A percentile compares a stretch with the other conserved stretches of the same genome.
phyloP scores from a whole-genome alignment of 2,888 invertebrate genomes.

The Drosophila hamatofila region DNA sequence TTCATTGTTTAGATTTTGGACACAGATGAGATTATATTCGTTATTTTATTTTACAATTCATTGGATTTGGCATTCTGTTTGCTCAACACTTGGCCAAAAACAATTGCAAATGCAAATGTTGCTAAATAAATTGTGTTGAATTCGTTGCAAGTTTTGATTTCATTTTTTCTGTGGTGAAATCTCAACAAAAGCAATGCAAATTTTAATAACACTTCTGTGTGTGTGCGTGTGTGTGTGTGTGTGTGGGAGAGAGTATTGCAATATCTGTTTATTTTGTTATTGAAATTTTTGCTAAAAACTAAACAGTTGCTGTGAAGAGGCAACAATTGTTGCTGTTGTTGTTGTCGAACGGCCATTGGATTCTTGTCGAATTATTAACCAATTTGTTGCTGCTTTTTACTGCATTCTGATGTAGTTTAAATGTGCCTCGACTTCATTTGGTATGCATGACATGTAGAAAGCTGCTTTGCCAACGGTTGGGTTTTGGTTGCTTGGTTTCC shows the following conservation, averaged over 20 bases:
- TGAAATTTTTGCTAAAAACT: conserved; percentile 17
- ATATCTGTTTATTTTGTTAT: conserved; percentile 38
- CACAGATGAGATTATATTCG: conserved; percentile 22
- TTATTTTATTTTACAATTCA: conserved; percentile 50
- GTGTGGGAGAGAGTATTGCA: background rate
- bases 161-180: conserved; percentile 21
- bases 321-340: background rate
- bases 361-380: conserved; percentile 68
- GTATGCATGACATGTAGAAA: conserved; percentile 75
- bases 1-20: background rate
- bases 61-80: conserved; percentile 58
- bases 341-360: conserved; percentile 4
- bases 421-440: conserved; percentile 57
- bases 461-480: conserved; percentile 59
- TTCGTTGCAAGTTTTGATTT: conserved; percentile 34
- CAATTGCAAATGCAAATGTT: conserved; percentile 50
- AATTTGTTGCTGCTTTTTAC: conserved; percentile 68
- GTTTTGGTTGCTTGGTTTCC: conserved; percentile 40
- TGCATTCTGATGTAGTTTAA: conserved; percentile 12
- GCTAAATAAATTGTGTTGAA: conserved; percentile 26
- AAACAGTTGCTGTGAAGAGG: conserved; percentile 25
- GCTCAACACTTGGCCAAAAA: conserved; percentile 57
- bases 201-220: conserved; percentile 60
- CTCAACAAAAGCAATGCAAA: conserved; percentile 61
- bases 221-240: conserved; percentile 42